These are phyloP conservation scores for Threskiornis aethiopicus DNA, from an alignment of 2,797 vertebrate genomes.

Conservation along the genomic window DNA sequence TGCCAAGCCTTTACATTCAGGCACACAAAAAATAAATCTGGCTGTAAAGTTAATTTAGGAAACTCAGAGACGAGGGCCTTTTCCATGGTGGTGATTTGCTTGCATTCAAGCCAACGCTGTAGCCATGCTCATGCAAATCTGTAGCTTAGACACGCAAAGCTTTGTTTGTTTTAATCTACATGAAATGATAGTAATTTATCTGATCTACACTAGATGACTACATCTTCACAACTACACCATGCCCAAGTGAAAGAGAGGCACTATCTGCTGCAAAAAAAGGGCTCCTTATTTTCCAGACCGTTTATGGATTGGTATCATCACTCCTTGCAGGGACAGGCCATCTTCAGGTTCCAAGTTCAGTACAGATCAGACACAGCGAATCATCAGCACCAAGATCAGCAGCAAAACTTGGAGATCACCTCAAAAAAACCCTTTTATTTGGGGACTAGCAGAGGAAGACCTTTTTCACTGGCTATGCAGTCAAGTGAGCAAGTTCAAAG, in stretches of 20 bases:
- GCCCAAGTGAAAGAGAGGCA: neutral
- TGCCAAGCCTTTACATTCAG: neutral
- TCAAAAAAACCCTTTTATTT: constrained; percentile 33
- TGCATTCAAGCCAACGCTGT: neutral
- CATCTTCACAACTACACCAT: neutral
- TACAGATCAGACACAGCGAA: neutral
- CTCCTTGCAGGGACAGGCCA: constrained; percentile 23
- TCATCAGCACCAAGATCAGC: neutral
- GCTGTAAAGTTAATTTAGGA: neutral
- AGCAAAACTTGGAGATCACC: neutral
- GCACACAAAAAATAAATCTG: neutral
- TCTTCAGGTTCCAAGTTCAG: constrained; percentile 58
- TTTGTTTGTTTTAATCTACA: neutral
- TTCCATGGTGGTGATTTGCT: neutral
- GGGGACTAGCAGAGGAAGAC: neutral
- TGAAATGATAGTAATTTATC: neutral
- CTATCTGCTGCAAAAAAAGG: neutral
- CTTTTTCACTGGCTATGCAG: constrained; percentile 7
- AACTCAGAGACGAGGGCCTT: neutral
- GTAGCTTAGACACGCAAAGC: neutral
- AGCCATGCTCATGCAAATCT: neutral
- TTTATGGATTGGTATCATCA: neutral
- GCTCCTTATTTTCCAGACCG: neutral
- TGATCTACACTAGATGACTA: neutral
- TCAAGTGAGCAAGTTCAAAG: neutral